A percentile compares a stretch with the other conserved stretches of the same genome.
Conservation (phyloP, 35 echinoderm and acorn worm genomes). For the Apostichopus californicus region DNA sequence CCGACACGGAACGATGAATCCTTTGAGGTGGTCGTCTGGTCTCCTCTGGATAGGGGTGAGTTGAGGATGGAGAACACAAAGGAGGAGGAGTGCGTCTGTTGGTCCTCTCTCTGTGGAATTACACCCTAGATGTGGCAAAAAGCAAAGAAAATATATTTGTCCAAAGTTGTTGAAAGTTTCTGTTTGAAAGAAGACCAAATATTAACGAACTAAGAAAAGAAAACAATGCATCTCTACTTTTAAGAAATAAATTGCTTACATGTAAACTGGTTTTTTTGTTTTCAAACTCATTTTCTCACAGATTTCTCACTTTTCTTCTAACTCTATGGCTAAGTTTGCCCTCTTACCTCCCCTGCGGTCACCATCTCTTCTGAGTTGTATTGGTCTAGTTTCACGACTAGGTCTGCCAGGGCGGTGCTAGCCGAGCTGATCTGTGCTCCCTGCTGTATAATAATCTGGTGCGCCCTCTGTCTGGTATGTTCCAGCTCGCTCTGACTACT, state of each 20-base stretch:
- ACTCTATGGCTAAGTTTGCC: too few relatives aligned
- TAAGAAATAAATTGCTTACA: too few relatives aligned
- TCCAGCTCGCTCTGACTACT: conserved; percentile 41
- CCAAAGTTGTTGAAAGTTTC: neutral
- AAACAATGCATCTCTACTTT: too few relatives aligned
- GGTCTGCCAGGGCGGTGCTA: conserved; percentile 3
- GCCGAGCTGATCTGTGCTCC: conserved; percentile 50
- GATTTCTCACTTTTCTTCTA: too few relatives aligned
- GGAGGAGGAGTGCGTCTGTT: neutral
- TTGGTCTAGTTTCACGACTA: neutral
- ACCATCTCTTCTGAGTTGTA: conserved; percentile 5
- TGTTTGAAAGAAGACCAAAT: too few relatives aligned
- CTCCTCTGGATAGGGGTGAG: neutral
- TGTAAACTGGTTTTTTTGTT: too few relatives aligned
- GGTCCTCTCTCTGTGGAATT: neutral
- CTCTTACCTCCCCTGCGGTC: neutral
- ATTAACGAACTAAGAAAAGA: too few relatives aligned
- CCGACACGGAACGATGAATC: neutral
- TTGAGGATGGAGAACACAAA: conserved; percentile 36
- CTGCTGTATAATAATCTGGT: conserved; percentile 41
- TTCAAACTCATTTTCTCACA: too few relatives aligned
- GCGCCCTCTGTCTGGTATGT: conserved; percentile 40
- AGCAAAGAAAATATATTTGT: neutral
- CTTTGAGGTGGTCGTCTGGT: neutral
- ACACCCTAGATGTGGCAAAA: neutral